phyloP scores from a whole-genome alignment of 92 coral and sea anemone species.

The Siderastrea radians region DNA sequence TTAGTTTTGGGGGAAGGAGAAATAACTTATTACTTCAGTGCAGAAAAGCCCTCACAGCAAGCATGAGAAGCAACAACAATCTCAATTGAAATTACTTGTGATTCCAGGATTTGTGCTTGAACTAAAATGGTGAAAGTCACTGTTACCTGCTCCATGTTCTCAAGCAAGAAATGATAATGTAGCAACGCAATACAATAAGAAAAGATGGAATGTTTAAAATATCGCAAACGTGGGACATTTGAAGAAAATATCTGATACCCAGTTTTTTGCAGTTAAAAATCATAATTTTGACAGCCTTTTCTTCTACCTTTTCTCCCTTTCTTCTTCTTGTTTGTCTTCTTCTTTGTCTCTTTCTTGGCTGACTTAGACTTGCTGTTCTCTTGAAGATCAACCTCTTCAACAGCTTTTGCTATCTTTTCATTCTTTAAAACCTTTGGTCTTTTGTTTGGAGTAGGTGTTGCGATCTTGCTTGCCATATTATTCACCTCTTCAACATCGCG shows the following conservation, averaged over 20 bases:
- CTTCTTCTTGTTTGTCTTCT: conserved; percentile 1
- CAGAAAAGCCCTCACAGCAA: no score
- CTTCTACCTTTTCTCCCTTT: conserved; percentile 3
- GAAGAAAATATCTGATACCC: no score
- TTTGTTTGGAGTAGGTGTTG: conserved; percentile 54
- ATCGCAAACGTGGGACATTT: no score
- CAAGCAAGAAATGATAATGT: no score
- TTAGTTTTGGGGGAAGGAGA: no score
- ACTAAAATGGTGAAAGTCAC: no score
- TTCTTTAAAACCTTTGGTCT: conserved; percentile 52
- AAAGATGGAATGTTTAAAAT: neutral
- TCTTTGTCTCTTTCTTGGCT: conserved; percentile 4
- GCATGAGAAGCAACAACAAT: no score
- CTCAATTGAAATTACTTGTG: no score
- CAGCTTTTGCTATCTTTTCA: conserved; percentile 16
- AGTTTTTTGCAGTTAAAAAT: no score
- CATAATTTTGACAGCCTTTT: neutral
- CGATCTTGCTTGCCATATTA: neutral
- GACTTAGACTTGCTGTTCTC: neutral
- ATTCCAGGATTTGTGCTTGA: no score
- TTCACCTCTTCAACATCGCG: conserved; percentile 14
- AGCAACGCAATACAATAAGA: neutral
- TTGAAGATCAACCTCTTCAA: neutral
- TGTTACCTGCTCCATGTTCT: no score
- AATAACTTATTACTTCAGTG: no score